Evolutionary conservation across 2,113 vertebrate species (phyloP).

Genomic region (Callorhinus ursinus): DNA sequence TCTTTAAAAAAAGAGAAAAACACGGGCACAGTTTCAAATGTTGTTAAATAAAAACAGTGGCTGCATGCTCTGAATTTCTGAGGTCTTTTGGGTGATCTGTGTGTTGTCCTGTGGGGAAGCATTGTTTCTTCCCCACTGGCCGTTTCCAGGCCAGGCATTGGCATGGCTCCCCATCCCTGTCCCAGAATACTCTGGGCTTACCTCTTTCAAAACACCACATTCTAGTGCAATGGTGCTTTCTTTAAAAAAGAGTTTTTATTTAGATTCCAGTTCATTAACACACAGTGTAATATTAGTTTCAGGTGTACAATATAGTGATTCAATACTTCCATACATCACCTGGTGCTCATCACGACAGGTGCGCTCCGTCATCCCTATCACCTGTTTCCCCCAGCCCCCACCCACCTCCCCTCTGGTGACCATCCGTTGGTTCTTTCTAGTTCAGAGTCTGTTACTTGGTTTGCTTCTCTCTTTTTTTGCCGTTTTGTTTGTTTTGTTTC

Average conservation of each 20-base stretch:
- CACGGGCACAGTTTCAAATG: background rate
- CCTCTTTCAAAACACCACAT: background rate
- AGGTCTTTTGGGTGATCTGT: background rate
- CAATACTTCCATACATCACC: background rate
- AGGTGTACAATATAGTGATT: background rate
- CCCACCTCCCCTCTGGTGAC: background rate
- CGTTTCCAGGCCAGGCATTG: background rate
- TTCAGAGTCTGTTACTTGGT: background rate
- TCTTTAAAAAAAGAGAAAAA: background rate
- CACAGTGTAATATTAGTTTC: background rate
- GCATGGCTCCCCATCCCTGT: too few relatives aligned
- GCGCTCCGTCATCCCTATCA: background rate
- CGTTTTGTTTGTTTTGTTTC: background rate
- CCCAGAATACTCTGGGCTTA: background rate
- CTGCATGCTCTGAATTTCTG: background rate
- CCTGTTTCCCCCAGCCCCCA: too few relatives aligned
- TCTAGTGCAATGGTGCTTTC: too few relatives aligned
- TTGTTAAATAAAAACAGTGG: background rate
- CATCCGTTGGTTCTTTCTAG: background rate
- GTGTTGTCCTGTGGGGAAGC: background rate
- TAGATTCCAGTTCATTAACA: background rate
- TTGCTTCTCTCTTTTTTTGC: background rate
- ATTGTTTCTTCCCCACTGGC: background rate
- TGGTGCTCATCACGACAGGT: background rate
- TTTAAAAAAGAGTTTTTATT: background rate